Evolutionary conservation across 2,888 invertebrate species (phyloP), one percentile per base, ranked within the genome.

Genomic region (Mactromeris polynyma): DNA sequence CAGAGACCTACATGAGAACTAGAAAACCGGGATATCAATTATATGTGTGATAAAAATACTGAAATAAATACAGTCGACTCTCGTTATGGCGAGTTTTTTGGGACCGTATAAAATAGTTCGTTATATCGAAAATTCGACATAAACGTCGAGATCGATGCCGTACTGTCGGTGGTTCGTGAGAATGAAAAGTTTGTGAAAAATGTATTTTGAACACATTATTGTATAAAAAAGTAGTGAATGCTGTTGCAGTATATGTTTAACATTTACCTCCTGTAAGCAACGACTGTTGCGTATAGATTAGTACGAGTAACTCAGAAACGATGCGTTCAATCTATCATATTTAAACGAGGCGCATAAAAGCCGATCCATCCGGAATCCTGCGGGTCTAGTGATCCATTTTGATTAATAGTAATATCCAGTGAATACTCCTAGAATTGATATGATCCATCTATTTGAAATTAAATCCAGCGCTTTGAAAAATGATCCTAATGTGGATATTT

Each of bases 391-490:
- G 86, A 82, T 81, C 69, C 38, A 38, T 17, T 54, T 51, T 86
- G 86, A 86, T 86, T 81, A 82, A 86, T 86, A 2, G 77, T 58
- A 36, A n/a, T 86, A 86, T 82, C 73, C 73, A 73, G 73, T 36
- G 19, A 73, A 73, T 73, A 73, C 36, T 73, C 36, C 9, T 33
- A 54, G 84, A 51, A 54, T 40, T n/a, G 54, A 81, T 73, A 77
- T 38, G 86, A 82, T 51, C 73, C 78, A 40, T 69, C 51, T 86
- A 83, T 78, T 86, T 86, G 89, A 83, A 89, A 86, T 85, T 73
- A 82, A 81, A 83, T 86, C 64, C 80, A 36, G 42, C 69, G 82
- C 89, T 89, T 89, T 89, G 89, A 89, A 89, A 86, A 89, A 86
- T 89, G 89, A 89, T 89, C 77, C 40, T 58, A 33, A 36, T 51